A percentile compares a stretch with the other conserved stretches of the same genome.
phyloP scores from a whole-genome alignment of 2,888 invertebrate species.

The Rugalucina vietnamica region DNA sequence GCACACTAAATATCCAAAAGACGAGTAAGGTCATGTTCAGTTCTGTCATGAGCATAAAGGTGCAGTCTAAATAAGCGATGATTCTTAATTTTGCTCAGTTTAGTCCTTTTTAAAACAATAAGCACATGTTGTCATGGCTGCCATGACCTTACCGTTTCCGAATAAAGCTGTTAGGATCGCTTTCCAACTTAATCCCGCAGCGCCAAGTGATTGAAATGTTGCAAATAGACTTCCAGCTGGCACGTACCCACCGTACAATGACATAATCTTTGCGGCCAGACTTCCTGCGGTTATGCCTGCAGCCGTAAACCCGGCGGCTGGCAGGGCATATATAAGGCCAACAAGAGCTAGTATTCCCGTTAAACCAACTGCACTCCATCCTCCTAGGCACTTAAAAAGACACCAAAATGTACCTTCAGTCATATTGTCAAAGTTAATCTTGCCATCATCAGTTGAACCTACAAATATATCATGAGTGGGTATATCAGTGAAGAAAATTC shows the following conservation, averaged over 20 bases:
- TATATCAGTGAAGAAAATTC: too few species aligned
- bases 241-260: not conserved
- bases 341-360: not conserved
- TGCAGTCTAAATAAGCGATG: too few species aligned
- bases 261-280: not conserved
- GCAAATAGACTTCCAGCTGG: not conserved
- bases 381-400: slow-evolving; percentile 12
- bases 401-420: not conserved
- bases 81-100: too few species aligned
- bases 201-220: not conserved
- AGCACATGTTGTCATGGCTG: too few species aligned
- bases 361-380: not conserved
- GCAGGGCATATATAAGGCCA: not conserved
- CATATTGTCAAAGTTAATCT: not conserved
- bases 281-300: not conserved
- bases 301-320: not conserved
- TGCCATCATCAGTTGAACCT: too few species aligned
- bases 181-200: not conserved
- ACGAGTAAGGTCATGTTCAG: too few species aligned
- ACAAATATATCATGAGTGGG: too few species aligned
- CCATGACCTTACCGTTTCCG: not conserved
- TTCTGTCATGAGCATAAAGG: too few species aligned
- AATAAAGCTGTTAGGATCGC: not conserved
- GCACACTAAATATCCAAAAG: too few species aligned
- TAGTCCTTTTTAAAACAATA: too few species aligned